phyloP scores from a whole-genome alignment of 2,797 vertebrate species.

The Trichosurus vulpecula region DNA sequence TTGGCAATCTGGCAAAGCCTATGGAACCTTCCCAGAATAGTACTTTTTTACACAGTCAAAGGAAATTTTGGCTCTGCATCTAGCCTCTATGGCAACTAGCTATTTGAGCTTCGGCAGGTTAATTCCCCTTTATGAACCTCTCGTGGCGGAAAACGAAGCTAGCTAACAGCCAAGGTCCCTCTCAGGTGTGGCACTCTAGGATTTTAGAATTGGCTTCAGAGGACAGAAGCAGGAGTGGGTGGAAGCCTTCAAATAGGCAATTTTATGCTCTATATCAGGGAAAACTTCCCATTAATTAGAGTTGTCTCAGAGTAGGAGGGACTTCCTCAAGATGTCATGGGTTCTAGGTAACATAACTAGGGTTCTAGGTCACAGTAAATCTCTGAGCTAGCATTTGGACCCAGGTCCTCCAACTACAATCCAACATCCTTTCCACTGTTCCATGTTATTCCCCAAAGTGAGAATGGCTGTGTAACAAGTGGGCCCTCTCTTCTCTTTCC shows the following conservation, averaged over 20 bases:
- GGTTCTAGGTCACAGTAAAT: neutral
- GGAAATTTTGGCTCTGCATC: neutral
- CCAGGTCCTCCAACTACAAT: neutral
- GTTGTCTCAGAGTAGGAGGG: neutral
- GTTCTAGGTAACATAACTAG: neutral
- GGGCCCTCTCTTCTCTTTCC: constrained; percentile 40
- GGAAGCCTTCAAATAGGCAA: neutral
- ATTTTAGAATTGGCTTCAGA: neutral
- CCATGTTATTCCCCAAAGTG: neutral
- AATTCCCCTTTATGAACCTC: neutral
- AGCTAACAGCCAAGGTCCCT: neutral
- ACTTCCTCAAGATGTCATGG: neutral
- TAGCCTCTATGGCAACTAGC: neutral
- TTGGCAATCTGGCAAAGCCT: neutral
- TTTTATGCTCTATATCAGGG: neutral
- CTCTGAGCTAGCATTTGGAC: neutral
- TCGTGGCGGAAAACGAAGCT: neutral
- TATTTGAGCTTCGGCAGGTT: neutral
- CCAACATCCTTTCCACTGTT: neutral
- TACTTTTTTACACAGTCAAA: neutral
- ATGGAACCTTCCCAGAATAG: neutral
- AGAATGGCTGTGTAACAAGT: neutral
- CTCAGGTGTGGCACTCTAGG: neutral
- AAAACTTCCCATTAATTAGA: neutral
- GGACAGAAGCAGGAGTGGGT: neutral